phyloP scores from a whole-genome alignment of 2,888 invertebrate species.

The Athetis lepigone region DNA sequence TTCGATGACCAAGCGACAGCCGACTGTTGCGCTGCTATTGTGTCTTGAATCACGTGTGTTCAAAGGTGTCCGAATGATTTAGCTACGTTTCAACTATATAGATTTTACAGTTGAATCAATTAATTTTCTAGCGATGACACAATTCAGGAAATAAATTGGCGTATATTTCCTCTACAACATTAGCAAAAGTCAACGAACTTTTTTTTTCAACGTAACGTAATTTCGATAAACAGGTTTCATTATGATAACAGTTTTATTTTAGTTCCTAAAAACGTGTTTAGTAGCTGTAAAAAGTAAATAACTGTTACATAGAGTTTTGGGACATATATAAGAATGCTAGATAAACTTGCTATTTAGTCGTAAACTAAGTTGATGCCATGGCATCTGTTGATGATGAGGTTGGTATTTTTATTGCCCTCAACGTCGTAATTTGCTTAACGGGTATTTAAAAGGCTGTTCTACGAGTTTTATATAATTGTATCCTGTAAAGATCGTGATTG shows the following conservation, averaged over 20 bases:
- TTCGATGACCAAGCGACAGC: too few relatives aligned
- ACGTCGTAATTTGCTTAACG: conserved; percentile 18
- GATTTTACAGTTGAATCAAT: conserved; percentile 17
- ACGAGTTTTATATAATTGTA: conserved; percentile 8
- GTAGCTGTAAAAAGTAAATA: conserved; percentile 53
- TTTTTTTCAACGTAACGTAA: conserved; percentile 50
- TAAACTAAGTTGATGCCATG: conserved; percentile 21
- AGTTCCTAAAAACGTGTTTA: conserved; percentile 33
- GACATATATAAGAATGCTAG: conserved; percentile 37
- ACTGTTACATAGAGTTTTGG: conserved; percentile 52
- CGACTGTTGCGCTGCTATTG: too few relatives aligned
- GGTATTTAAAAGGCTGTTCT: conserved; percentile 12
- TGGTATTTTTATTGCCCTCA: conserved; percentile 13
- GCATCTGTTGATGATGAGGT: conserved; percentile 7
- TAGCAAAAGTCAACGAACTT: conserved; percentile 48
- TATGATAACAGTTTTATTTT: conserved; percentile 43
- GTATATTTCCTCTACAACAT: conserved; percentile 11
- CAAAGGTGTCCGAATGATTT: too few relatives aligned
- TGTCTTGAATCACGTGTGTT: too few relatives aligned
- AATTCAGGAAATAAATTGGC: neutral
- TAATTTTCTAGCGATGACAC: conserved; percentile 4
- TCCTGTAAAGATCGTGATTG: conserved; percentile 26
- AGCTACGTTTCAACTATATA: neutral
- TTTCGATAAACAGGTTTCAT: conserved; percentile 45
- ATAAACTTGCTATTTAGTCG: conserved; percentile 14